Evolutionary conservation across 2,797 vertebrate genomes (phyloP).

Genomic region (Halcyon chelicuti): DNA sequence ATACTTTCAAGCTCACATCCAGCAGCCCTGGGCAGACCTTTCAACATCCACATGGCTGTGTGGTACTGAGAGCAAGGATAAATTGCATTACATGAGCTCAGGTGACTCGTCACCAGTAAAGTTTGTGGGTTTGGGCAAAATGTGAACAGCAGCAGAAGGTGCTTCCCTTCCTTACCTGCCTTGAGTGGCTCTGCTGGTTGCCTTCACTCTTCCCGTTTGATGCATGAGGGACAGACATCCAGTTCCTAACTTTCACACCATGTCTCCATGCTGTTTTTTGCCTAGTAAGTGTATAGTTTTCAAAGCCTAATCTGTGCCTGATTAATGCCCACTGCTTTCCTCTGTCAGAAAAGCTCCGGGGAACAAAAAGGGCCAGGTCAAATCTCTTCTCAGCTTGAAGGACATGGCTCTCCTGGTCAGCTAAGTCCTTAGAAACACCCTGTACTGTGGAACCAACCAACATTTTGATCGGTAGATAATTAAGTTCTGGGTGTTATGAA

Average conservation of each 20-base stretch:
- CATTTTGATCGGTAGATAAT: slow-evolving; percentile 40
- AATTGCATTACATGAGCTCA: neutral
- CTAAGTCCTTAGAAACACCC: neutral
- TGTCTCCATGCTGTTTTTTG: neutral
- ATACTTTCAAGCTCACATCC: neutral
- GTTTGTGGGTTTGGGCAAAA: neutral
- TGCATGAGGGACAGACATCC: neutral
- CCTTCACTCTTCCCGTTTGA: neutral
- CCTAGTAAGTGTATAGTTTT: neutral
- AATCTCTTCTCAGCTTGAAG: neutral
- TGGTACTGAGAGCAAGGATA: rapidly evolving
- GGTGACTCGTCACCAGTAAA: neutral
- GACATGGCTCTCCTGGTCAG: neutral
- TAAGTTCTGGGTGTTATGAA: slow-evolving; percentile 9
- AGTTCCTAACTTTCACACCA: neutral
- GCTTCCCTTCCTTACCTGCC: neutral
- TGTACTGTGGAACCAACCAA: neutral
- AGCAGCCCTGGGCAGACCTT: neutral
- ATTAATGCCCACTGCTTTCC: neutral
- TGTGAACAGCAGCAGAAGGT: neutral
- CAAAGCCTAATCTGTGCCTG: neutral
- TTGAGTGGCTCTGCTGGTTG: neutral
- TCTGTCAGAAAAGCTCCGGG: neutral
- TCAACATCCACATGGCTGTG: rapidly evolving
- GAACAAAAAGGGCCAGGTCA: neutral